A percentile compares a stretch with the other conserved stretches of the same genome.
Conservation (phyloP, 2,888 invertebrate species). For the Coenonympha glycerion region DNA sequence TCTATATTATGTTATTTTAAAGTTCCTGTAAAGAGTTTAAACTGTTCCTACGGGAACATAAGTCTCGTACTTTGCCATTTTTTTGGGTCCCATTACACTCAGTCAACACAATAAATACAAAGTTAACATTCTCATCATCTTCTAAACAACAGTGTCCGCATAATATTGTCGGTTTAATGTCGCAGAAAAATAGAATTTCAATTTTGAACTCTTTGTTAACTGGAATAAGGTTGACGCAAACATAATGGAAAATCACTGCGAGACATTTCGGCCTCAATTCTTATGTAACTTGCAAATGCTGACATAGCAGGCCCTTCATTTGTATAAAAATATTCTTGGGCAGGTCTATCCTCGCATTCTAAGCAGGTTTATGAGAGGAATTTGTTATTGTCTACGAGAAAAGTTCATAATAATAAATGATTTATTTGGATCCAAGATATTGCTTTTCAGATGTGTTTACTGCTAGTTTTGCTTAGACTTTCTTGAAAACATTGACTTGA, state of each 20-base stretch:
- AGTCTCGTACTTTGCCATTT: too few species aligned
- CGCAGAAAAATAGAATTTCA: background rate
- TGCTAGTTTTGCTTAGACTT: too few species aligned
- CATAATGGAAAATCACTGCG: background rate
- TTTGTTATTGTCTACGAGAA: conserved; percentile 1
- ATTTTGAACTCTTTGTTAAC: background rate
- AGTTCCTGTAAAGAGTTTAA: too few species aligned
- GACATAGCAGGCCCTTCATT: conserved; percentile 17
- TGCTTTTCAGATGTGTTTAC: too few species aligned
- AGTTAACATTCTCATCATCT: conserved; percentile 6
- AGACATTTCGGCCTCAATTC: conserved; percentile 25
- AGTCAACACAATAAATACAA: background rate
- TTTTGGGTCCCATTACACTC: background rate
- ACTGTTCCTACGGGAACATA: too few species aligned
- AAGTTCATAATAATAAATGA: background rate
- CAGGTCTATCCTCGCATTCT: conserved; percentile 1
- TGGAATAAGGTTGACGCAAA: background rate
- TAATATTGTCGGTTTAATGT: conserved; percentile 1
- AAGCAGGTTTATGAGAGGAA: background rate
- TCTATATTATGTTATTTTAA: too few species aligned
- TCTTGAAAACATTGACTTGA: too few species aligned
- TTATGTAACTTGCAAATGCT: conserved; percentile 27
- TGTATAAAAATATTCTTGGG: conserved; percentile 15
- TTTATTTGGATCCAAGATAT: too few species aligned
- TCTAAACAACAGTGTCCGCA: conserved; percentile 3